These are phyloP conservation scores for Thunnus thynnus DNA, from an alignment of 2,113 vertebrate species.

Conservation along the genomic window DNA sequence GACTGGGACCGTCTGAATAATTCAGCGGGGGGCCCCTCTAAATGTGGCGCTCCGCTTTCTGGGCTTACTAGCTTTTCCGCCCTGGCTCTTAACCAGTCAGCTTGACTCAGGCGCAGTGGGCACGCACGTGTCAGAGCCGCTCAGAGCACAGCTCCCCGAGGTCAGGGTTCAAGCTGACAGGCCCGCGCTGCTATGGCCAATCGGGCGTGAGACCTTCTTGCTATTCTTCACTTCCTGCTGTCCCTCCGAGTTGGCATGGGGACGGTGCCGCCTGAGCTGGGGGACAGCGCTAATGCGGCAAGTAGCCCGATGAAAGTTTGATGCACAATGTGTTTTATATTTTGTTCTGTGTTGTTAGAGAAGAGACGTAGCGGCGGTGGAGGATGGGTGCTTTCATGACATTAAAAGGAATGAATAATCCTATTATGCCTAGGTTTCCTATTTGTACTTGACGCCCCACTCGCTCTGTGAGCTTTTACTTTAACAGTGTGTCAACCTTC, in stretches of 20 bases:
- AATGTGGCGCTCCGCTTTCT: constrained; percentile 71
- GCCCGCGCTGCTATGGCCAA: constrained; percentile 64
- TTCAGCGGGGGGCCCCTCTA: constrained; percentile 78
- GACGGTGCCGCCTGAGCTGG: constrained; percentile 5
- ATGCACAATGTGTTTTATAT: constrained; percentile 60
- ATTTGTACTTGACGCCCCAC: constrained; percentile 58
- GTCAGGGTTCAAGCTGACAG: constrained; percentile 82
- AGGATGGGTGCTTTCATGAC: constrained; percentile 62
- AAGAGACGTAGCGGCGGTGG: constrained; percentile 25
- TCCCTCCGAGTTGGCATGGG: constrained; percentile 53
- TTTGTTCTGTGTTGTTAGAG: constrained; percentile 65
- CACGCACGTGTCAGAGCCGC: constrained; percentile 76
- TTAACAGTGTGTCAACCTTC: constrained; percentile 46
- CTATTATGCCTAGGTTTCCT: constrained; percentile 52
- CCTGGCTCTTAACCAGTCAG: constrained; percentile 82
- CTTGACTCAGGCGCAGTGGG: constrained; percentile 72
- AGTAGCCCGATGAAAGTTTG: constrained; percentile 72
- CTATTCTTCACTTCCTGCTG: constrained; percentile 70
- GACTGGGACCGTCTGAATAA: constrained; percentile 83
- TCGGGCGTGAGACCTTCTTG: constrained; percentile 72
- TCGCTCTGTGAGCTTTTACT: constrained; percentile 59
- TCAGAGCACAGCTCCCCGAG: constrained; percentile 68
- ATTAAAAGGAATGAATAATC: constrained; percentile 81
- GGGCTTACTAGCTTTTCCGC: constrained; percentile 65
- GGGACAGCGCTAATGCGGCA: constrained; percentile 63